Percentiles rank a stretch among this genome's conserved stretches.
phyloP scores from a whole-genome alignment of 2,797 vertebrate genomes.

The Denticeps clupeoides region DNA sequence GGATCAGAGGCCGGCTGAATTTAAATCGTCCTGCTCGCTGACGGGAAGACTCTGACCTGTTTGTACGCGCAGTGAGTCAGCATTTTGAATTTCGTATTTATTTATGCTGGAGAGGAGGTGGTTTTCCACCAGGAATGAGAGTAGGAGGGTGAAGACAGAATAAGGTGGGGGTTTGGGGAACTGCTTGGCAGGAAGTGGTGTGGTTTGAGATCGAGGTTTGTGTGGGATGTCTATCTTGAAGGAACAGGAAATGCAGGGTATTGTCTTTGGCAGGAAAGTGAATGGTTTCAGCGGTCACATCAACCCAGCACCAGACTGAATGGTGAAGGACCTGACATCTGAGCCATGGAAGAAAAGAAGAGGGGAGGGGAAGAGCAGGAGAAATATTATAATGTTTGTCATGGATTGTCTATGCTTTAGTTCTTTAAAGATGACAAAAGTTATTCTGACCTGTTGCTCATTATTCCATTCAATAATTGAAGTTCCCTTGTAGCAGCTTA shows the following conservation, averaged over 20 bases:
- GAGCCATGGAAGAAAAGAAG: not conserved
- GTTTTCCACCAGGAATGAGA: not conserved
- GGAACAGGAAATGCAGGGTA: constrained; percentile 12
- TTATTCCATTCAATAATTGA: too few relatives aligned
- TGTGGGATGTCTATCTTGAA: not conserved
- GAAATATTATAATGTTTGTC: too few relatives aligned
- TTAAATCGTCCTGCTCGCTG: too few relatives aligned
- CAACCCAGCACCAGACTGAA: constrained; percentile 11
- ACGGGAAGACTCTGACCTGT: not conserved
- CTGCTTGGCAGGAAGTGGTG: constrained; percentile 15
- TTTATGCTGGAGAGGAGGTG: not conserved
- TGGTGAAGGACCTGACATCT: constrained; percentile 13
- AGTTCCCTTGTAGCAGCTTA: too few relatives aligned
- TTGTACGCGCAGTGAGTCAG: not conserved
- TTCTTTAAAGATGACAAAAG: too few relatives aligned
- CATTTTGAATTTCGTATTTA: not conserved
- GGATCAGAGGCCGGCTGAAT: not conserved
- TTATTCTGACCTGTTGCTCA: too few relatives aligned
- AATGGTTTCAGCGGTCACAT: constrained; percentile 21
- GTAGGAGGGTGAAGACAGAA: not conserved
- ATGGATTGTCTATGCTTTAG: too few relatives aligned
- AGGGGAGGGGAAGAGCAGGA: not conserved
- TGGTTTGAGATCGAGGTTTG: constrained; percentile 15
- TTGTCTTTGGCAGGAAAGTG: constrained; percentile 24
- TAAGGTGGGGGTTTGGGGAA: not conserved